Evolutionary conservation across 2,888 invertebrate genomes (phyloP).

Genomic region (Oxytorus armatus): DNA sequence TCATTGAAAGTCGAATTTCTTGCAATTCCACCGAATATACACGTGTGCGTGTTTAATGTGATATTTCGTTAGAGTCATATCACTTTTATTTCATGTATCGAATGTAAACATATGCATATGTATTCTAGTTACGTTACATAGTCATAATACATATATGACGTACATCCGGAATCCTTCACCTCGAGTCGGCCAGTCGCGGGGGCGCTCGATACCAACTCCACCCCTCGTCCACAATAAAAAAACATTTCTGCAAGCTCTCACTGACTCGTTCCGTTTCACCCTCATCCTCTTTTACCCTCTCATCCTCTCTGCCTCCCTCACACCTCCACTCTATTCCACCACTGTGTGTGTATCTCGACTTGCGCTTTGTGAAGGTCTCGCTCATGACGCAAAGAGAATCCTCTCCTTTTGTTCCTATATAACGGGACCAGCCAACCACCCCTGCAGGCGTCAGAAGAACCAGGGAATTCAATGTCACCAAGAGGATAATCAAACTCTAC

Average conservation of each 20-base stretch:
- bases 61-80: too few relatives aligned
- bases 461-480: slow-evolving; percentile 60
- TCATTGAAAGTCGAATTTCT: too few relatives aligned
- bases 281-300: slow-evolving; percentile 20
- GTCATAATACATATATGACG: slow-evolving; percentile 12
- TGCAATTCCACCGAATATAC: too few relatives aligned
- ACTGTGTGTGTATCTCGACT: slow-evolving; percentile 12
- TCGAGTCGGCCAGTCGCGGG: slow-evolving; percentile 46
- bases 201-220: slow-evolving; percentile 58
- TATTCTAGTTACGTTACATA: too few relatives aligned
- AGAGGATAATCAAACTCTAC: slow-evolving; percentile 53
- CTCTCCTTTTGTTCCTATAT: slow-evolving; percentile 52
- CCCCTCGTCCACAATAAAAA: not conserved
- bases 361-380: slow-evolving; percentile 57
- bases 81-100: too few relatives aligned
- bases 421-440: slow-evolving; percentile 16
- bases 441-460: slow-evolving; percentile 38
- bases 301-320: slow-evolving; percentile 12
- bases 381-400: slow-evolving; percentile 7
- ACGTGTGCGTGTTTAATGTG: too few relatives aligned
- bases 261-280: slow-evolving; percentile 39
- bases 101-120: too few relatives aligned
- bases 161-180: slow-evolving; percentile 60
- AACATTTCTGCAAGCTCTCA: slow-evolving; percentile 55
- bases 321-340: slow-evolving; percentile 30